Evolutionary conservation across 2,113 vertebrate genomes (phyloP).

Genomic region (Triplophysa rosa): DNA sequence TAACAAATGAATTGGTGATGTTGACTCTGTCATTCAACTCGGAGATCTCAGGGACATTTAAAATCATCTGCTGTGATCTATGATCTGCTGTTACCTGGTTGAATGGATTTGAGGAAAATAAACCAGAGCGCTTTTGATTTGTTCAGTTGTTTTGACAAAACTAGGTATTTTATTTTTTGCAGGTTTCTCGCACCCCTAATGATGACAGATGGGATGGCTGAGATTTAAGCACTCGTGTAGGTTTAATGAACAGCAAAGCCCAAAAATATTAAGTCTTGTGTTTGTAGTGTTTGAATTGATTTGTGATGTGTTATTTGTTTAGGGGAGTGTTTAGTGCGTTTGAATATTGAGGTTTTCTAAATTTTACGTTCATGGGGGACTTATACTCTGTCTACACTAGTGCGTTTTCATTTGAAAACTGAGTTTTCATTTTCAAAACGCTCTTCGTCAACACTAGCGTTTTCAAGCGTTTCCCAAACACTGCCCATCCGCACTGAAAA

Average conservation of each 20-base stretch:
- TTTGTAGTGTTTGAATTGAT: neutral
- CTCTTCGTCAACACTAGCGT: no score
- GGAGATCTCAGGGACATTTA: neutral
- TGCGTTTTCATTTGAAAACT: no score
- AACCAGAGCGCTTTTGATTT: neutral
- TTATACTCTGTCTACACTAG: neutral
- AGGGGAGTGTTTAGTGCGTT: neutral
- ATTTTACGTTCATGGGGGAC: neutral
- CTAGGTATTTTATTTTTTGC: constrained; percentile 1
- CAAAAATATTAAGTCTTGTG: neutral
- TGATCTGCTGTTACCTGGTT: neutral
- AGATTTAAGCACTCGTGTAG: neutral
- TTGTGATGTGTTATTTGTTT: neutral
- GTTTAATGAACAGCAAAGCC: neutral
- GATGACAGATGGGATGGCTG: constrained; percentile 4
- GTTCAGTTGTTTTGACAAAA: constrained; percentile 9
- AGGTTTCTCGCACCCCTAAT: neutral
- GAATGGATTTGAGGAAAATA: neutral
- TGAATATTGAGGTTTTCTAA: no score
- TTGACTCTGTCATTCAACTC: neutral
- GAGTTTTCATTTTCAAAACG: no score
- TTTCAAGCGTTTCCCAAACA: no score
- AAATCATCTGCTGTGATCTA: neutral
- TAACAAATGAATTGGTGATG: constrained; percentile 45
- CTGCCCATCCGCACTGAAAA: no score